phyloP scores from a whole-genome alignment of 2,797 vertebrate genomes.

The Caiman crocodilus region DNA sequence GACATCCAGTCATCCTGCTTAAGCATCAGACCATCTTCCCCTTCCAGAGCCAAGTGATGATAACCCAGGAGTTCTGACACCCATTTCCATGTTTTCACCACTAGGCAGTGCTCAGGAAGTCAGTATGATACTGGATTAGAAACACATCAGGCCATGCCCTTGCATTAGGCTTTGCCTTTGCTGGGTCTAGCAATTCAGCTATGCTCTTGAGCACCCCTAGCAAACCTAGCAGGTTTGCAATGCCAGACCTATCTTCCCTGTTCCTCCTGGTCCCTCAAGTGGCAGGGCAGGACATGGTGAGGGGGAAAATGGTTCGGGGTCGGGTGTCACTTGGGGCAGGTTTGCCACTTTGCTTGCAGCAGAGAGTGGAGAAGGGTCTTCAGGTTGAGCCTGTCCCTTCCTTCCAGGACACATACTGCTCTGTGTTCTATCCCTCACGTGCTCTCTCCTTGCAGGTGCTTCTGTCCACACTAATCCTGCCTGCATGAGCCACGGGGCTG shows the following conservation, averaged over 20 bases:
- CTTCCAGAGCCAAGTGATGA: background rate
- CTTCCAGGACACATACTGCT: background rate
- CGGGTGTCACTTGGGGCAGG: background rate
- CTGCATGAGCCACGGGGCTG: background rate
- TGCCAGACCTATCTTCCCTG: background rate
- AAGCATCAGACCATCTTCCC: background rate
- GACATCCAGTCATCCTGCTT: background rate
- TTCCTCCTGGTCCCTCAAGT: background rate
- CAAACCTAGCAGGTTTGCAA: background rate
- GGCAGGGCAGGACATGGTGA: background rate
- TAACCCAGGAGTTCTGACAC: background rate
- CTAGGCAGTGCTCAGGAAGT: background rate
- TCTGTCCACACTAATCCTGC: slow-evolving; percentile 55
- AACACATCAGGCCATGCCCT: background rate
- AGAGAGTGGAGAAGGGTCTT: background rate
- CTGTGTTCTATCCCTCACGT: background rate
- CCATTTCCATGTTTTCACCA: background rate
- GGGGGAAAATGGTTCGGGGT: background rate
- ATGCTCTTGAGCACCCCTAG: background rate
- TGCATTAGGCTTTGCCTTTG: background rate
- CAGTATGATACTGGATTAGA: background rate
- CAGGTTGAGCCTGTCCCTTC: background rate
- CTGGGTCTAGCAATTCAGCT: background rate
- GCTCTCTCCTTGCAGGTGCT: slow-evolving; percentile 24
- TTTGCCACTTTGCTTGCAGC: too few relatives aligned